Base-by-base conservation (phyloP, 2,113 vertebrate species). In the Platysteira castanea region DNA sequence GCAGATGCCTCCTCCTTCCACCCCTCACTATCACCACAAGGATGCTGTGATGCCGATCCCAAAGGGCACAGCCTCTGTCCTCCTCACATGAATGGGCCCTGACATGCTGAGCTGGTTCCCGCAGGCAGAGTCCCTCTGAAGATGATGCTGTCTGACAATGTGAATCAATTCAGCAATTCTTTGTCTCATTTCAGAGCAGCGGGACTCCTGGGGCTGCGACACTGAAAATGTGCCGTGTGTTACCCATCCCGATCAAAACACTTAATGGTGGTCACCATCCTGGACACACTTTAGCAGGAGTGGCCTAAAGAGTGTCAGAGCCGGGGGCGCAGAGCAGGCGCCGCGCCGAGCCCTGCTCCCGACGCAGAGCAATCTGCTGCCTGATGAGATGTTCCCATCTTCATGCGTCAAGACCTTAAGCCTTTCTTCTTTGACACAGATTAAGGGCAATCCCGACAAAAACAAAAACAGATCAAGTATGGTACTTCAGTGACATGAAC, bases 271-370 rank as follows among this genome's bases (percentile, higher is more conserved):
- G 77, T 26, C 74, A 39, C 76, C 0, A 0, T 23, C 50, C 77
- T 2, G 42, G 49, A 3, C 39, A 11, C 1, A 2, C 19, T 50
- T 42, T 9, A 15, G 11, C 54, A 56, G 50, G 14, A 52, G 15
- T 0, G 1, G 53, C 53, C 41, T 6, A 1, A 10, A 6, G 41
- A 4, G 57, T 0, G 13, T 2, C 27, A 6, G 61, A 37, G 61
- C 47, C 6, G 4, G 28, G 49, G 30, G 30, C 6, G 3, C 4
- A 12, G 18, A 42, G 70, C 53, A 30, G 63, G 57, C 14, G 2
- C 19, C 4, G 23, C 1, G 1, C 75, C 2, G 15, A 53, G 56
- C 67, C 68, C 47, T 3, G 42, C 74, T 87, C 61, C 65, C 0
- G 5, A 67, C 13, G 0, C 18, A 5, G 37, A 4, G 0, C 87